phyloP scores from a whole-genome alignment of 2,797 vertebrate genomes.

The Poecile montanus region DNA sequence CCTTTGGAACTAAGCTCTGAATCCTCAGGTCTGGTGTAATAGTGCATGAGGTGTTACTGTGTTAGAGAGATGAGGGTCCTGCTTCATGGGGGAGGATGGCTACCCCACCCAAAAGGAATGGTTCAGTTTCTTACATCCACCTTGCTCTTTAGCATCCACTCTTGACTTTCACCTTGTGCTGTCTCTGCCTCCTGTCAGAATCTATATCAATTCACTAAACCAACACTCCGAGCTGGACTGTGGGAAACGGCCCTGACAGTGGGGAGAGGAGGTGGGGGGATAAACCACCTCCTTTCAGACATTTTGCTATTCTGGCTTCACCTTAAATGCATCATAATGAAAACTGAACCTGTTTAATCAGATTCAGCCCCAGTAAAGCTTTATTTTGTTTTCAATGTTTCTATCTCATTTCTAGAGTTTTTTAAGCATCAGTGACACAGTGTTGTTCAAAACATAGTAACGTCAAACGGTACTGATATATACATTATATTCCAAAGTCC shows the following conservation, averaged over 20 bases:
- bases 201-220: not conserved
- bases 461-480: not conserved
- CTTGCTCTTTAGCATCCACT: not conserved
- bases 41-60: not conserved
- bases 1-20: not conserved
- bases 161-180: not conserved
- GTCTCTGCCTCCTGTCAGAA: not conserved
- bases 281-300: not conserved
- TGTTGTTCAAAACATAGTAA: not conserved
- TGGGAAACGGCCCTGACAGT: not conserved
- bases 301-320: not conserved
- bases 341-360: not conserved
- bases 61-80: not conserved
- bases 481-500: not conserved
- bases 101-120: not conserved
- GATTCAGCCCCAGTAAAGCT: not conserved
- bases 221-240: not conserved
- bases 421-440: not conserved
- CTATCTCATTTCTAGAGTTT: not conserved
- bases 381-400: not conserved
- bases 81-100: not conserved
- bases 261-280: not conserved
- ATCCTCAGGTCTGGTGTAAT: not conserved
- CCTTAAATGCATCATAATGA: accelerated
- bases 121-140: not conserved